Percentiles rank a stretch among this genome's conserved stretches.
These are phyloP conservation scores for Lasiurus borealis DNA, from an alignment of 2,113 vertebrate species.

Conservation along the genomic window DNA sequence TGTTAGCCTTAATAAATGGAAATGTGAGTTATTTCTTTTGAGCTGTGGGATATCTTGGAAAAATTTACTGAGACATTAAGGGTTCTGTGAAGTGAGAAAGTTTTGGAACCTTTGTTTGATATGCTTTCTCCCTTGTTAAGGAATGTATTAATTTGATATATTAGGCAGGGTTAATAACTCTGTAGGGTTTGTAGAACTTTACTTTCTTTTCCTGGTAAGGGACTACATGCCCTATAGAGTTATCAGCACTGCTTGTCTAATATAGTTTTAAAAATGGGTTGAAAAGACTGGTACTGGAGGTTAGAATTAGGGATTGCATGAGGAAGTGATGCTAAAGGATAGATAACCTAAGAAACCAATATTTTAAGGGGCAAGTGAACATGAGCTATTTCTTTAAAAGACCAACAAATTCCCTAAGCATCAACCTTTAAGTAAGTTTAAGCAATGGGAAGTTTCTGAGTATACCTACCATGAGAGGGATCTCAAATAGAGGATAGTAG, in stretches of 20 bases:
- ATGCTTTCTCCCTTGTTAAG: not conserved
- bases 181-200: not conserved
- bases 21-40: constrained; percentile 18
- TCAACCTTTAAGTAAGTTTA: constrained; percentile 11
- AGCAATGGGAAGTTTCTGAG: constrained; percentile 1
- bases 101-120: constrained; percentile 50
- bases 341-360: not conserved
- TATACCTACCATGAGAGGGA: not conserved
- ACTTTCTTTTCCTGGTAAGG: not conserved
- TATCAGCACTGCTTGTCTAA: no score
- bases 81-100: not conserved
- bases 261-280: not conserved
- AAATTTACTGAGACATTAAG: constrained; percentile 12
- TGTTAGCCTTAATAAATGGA: not conserved
- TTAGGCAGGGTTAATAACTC: not conserved
- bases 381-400: constrained; percentile 34
- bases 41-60: not conserved
- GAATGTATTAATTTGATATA: not conserved
- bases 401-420: not conserved
- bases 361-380: not conserved
- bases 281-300: constrained; percentile 5
- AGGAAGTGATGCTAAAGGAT: not conserved
- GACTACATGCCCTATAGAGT: no score
- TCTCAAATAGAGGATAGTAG: not conserved
- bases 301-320: not conserved